Conservation (phyloP, 2,113 vertebrate genomes). For the Rana temporaria region DNA sequence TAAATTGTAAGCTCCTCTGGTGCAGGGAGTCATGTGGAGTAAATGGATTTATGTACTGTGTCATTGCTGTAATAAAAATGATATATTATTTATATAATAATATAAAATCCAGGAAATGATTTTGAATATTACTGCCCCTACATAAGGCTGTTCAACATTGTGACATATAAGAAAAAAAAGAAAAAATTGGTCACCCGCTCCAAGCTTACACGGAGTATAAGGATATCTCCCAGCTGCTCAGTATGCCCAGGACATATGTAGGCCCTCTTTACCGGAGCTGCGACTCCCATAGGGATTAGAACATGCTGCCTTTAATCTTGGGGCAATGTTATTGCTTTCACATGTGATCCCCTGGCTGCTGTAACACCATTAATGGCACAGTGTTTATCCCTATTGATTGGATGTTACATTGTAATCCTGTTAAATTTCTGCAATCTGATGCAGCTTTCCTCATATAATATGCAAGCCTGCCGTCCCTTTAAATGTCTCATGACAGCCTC, state of each 20-base stretch:
- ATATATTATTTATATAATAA: too few relatives aligned
- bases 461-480: background rate
- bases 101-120: too few relatives aligned
- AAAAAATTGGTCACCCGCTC: too few relatives aligned
- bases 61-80: too few relatives aligned
- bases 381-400: conserved; percentile 48
- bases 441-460: background rate
- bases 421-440: conserved; percentile 35
- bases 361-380: conserved; percentile 22
- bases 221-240: conserved; percentile 37
- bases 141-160: too few relatives aligned
- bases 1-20: too few relatives aligned
- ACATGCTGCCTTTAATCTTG: conserved; percentile 38
- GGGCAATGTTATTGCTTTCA: conserved; percentile 32
- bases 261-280: background rate
- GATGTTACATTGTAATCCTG: conserved; percentile 31
- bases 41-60: too few relatives aligned
- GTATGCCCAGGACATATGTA: conserved; percentile 56
- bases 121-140: too few relatives aligned
- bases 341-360: conserved; percentile 41
- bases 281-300: conserved; percentile 51
- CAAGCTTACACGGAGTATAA: too few relatives aligned
- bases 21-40: too few relatives aligned
- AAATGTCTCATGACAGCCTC: too few relatives aligned
- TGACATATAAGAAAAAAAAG: too few relatives aligned